These are phyloP conservation scores for Dinoponera quadriceps DNA, from an alignment of 1,140 invertebrate species.

Conservation along the genomic window DNA sequence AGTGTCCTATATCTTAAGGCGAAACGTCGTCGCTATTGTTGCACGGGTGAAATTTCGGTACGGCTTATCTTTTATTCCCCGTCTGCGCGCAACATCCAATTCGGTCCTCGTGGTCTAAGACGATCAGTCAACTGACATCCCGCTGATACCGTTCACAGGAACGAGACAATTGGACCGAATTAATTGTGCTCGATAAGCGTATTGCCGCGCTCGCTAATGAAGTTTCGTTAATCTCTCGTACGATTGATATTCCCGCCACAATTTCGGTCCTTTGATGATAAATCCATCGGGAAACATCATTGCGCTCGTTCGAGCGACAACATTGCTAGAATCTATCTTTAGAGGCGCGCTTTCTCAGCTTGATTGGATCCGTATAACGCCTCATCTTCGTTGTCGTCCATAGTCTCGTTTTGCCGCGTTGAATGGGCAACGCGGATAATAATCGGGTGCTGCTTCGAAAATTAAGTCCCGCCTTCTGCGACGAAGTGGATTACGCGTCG, in stretches of 20 bases:
- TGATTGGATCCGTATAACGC: conserved; percentile 22
- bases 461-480: conserved; percentile 56
- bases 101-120: conserved; percentile 1
- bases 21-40: conserved; percentile 41
- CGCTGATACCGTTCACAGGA: not conserved
- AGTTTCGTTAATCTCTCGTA: not conserved
- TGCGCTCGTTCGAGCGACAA: no score
- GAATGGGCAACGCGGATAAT: conserved; percentile 54
- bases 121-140: not conserved
- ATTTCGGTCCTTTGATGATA: no score
- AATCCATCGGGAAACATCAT: no score
- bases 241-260: not conserved
- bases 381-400: conserved; percentile 38
- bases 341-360: conserved; percentile 25
- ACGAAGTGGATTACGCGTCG: conserved; percentile 43
- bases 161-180: not conserved
- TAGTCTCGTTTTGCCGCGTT: conserved; percentile 26
- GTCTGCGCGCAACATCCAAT: conserved; percentile 13
- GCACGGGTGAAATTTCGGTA: conserved; percentile 16
- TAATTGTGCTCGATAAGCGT: not conserved
- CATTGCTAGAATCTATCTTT: conserved; percentile 8
- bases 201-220: not conserved
- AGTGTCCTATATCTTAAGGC: conserved; percentile 22
- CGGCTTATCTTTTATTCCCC: conserved; percentile 32
- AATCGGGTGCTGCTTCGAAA: conserved; percentile 51